Evolutionary conservation across 2,888 invertebrate genomes (phyloP).

Genomic region (Palloptera scutellata): DNA sequence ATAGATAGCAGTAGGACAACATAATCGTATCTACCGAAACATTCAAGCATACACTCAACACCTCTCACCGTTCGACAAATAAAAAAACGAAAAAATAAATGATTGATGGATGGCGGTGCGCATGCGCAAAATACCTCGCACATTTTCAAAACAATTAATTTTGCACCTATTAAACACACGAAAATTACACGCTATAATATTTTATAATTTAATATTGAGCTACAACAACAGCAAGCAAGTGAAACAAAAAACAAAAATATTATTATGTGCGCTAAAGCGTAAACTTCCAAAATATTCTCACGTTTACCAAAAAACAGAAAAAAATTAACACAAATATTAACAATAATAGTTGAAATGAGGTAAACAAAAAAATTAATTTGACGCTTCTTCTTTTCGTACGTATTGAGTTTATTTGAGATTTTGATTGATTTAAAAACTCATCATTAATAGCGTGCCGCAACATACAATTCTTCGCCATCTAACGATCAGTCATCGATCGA

Average conservation of each 20-base stretch:
- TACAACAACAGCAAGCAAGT: too few relatives aligned
- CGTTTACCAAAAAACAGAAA: neutral
- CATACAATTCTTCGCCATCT: conserved; percentile 42
- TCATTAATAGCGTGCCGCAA: conserved; percentile 39
- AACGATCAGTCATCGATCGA: conserved; percentile 19
- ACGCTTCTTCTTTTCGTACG: neutral
- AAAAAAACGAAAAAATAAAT: neutral
- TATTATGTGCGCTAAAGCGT: neutral
- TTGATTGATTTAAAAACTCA: conserved; percentile 31
- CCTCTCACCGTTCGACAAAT: neutral
- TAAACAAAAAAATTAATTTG: neutral
- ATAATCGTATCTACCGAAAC: too few relatives aligned
- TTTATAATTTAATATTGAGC: too few relatives aligned
- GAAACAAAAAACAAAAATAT: too few relatives aligned
- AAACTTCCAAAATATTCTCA: neutral
- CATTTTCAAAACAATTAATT: neutral
- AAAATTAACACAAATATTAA: too few relatives aligned
- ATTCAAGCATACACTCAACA: too few relatives aligned
- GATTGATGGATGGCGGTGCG: neutral
- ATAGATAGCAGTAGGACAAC: neutral
- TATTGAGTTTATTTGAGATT: conserved; percentile 11
- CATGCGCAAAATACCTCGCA: neutral
- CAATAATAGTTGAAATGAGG: neutral
- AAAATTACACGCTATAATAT: too few relatives aligned
- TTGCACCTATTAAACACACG: too few relatives aligned